Conservation (phyloP, 2,113 vertebrate genomes). For the Tupaia chinensis region DNA sequence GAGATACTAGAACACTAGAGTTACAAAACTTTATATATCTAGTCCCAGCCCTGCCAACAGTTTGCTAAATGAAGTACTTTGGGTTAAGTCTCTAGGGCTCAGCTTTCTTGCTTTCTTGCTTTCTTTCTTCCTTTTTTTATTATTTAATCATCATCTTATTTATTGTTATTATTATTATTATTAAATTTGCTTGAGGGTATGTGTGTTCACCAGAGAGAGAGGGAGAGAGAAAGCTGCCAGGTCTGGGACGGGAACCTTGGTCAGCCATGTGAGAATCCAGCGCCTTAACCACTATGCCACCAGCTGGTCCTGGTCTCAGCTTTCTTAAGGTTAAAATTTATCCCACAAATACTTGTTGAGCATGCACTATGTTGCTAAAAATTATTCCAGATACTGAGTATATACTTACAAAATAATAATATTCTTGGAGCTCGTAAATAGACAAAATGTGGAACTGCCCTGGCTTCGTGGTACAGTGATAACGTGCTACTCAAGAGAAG, state of each 20-base stretch:
- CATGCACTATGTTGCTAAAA: neutral
- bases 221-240: too few relatives aligned
- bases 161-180: too few relatives aligned
- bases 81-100: neutral
- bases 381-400: conserved; percentile 40
- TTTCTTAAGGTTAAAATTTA: conserved; percentile 55
- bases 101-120: neutral
- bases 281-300: too few relatives aligned
- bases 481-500: too few relatives aligned
- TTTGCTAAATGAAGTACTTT: neutral
- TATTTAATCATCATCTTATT: too few relatives aligned
- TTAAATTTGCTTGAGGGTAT: too few relatives aligned
- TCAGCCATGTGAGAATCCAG: too few relatives aligned
- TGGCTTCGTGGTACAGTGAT: too few relatives aligned
- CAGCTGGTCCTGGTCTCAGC: neutral
- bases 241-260: too few relatives aligned
- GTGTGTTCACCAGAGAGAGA: too few relatives aligned
- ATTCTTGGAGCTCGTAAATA: conserved; percentile 1
- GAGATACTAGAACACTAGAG: conserved; percentile 1
- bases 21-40: neutral
- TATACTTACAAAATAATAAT: conserved; percentile 26
- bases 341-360: neutral
- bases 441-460: neutral
- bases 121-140: too few relatives aligned
- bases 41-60: conserved; percentile 1